Evolutionary conservation across 2,888 invertebrate genomes (phyloP).

Genomic region (Helleia helle): DNA sequence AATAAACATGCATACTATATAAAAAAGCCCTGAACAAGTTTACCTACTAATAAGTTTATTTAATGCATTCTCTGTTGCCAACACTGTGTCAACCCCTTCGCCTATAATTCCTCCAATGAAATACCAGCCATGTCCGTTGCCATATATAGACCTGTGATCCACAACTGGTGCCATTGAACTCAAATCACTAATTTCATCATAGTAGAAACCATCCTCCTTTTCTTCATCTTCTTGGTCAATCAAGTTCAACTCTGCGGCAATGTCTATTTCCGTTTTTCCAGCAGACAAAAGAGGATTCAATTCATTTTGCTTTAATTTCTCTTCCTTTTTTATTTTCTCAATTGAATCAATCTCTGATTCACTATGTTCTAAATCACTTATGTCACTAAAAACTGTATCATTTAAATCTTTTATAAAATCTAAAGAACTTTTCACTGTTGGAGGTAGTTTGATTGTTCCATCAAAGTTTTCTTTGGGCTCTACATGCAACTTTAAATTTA

Average conservation of each 20-base stretch:
- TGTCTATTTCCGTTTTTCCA: constrained; percentile 35
- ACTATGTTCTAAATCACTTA: constrained; percentile 77
- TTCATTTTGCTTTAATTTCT: constrained; percentile 56
- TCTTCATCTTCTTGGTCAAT: constrained; percentile 45
- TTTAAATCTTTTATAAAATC: constrained; percentile 77
- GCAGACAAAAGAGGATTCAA: constrained; percentile 56
- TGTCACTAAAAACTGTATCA: constrained; percentile 77
- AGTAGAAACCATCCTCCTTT: constrained; percentile 50
- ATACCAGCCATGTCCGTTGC: constrained; percentile 86
- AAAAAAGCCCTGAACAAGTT: constrained; percentile 50
- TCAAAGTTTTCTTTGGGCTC: constrained; percentile 75
- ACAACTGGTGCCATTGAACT: constrained; percentile 74
- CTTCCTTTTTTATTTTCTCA: constrained; percentile 65
- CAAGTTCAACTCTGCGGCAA: constrained; percentile 29
- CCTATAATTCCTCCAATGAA: constrained; percentile 89
- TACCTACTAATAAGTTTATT: constrained; percentile 87
- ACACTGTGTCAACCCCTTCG: constrained; percentile 74
- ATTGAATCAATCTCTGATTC: constrained; percentile 76
- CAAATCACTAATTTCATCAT: constrained; percentile 56
- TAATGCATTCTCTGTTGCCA: constrained; percentile 82
- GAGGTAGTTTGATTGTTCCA: constrained; percentile 49
- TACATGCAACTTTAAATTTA: constrained; percentile 89
- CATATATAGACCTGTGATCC: constrained; percentile 76
- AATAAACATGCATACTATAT: constrained; percentile 16
- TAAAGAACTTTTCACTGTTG: constrained; percentile 70